phyloP scores from a whole-genome alignment of 2,113 vertebrate species.

The Apaloderma vittatum region DNA sequence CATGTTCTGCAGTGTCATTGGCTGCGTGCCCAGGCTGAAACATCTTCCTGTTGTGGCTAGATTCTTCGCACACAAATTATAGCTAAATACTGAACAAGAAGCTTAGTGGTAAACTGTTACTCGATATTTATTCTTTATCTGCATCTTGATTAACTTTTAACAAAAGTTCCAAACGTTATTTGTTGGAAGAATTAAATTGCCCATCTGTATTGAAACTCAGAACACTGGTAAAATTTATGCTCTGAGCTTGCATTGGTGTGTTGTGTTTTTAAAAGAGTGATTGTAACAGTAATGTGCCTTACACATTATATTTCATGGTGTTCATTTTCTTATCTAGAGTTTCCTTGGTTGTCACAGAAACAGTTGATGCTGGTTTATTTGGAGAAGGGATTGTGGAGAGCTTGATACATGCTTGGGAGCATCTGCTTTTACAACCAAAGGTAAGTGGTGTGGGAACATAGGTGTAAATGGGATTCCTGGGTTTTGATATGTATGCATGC shows the following conservation, averaged over 20 bases:
- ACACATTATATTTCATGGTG: neutral
- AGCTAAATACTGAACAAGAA: conserved; percentile 5
- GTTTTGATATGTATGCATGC: neutral
- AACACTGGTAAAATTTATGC: neutral
- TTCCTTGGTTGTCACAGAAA: conserved; percentile 97
- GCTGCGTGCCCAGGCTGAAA: conserved; percentile 8
- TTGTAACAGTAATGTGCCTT: neutral
- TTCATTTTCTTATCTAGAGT: conserved; percentile 83
- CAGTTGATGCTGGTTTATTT: conserved; percentile 96
- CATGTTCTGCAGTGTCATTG: neutral
- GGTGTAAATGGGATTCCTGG: neutral
- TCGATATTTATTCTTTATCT: neutral
- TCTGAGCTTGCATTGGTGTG: neutral
- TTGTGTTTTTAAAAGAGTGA: neutral
- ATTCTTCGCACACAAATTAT: neutral
- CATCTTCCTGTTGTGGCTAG: conserved; percentile 18
- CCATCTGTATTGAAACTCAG: neutral
- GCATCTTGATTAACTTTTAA: neutral
- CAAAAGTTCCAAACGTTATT: neutral
- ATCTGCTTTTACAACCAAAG: conserved; percentile 92
- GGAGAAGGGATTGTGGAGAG: conserved; percentile 98
- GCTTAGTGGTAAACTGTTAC: conserved; percentile 1
- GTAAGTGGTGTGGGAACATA: conserved; percentile 66
- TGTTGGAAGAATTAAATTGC: neutral
- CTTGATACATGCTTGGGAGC: conserved; percentile 96